Percentiles rank a stretch among this genome's conserved stretches.
These are phyloP conservation scores for Taurulus bubalis DNA, from an alignment of 2,113 vertebrate genomes.

Conservation along the genomic window DNA sequence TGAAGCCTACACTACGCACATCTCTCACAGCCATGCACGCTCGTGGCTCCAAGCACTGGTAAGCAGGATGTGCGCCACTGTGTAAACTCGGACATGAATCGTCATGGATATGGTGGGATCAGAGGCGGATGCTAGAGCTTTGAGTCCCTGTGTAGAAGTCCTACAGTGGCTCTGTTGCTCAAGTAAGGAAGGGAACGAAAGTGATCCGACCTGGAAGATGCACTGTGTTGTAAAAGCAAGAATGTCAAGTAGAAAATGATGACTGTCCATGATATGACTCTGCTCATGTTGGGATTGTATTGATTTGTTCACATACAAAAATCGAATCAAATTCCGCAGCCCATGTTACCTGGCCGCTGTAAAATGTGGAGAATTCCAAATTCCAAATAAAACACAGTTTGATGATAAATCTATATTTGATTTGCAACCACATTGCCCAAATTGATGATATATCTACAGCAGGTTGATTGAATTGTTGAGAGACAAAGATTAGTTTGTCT, in stretches of 20 bases:
- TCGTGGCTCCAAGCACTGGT: conserved; percentile 65
- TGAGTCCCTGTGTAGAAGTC: conserved; percentile 29
- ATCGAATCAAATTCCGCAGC: not conserved
- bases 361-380: not conserved
- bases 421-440: not conserved
- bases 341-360: conserved; percentile 29
- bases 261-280: not conserved
- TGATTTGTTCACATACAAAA: not conserved
- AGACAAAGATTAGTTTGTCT: not conserved
- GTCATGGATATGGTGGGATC: conserved; percentile 58
- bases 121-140: conserved; percentile 47
- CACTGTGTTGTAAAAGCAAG: not conserved
- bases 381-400: conserved; percentile 1
- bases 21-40: conserved; percentile 38
- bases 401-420: not conserved
- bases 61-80: conserved; percentile 59
- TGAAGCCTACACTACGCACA: conserved; percentile 38
- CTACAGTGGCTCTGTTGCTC: conserved; percentile 15
- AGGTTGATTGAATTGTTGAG: not conserved
- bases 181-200: not conserved
- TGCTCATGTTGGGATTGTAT: not conserved
- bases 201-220: not conserved
- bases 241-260: not conserved
- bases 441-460: conserved; percentile 17
- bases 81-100: conserved; percentile 50